These are phyloP conservation scores for Macrophya alboannulata DNA, from an alignment of 2,888 invertebrate genomes.

Conservation along the genomic window DNA sequence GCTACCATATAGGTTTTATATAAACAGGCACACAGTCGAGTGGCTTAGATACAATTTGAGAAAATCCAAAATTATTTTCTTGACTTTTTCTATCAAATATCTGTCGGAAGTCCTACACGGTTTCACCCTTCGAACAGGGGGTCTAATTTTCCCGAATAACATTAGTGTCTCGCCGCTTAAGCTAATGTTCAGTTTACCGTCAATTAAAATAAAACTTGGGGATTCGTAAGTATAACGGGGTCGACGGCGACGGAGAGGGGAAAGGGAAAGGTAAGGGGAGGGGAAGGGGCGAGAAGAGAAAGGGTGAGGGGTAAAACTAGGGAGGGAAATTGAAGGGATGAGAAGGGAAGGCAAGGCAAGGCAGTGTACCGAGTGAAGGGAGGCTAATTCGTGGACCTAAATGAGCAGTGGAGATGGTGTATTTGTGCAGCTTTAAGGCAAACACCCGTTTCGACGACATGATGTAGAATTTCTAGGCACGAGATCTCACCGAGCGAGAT, in stretches of 20 bases:
- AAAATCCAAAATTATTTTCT: constrained; percentile 42
- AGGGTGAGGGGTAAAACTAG: not conserved
- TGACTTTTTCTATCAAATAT: not conserved
- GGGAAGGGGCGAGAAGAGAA: constrained; percentile 32
- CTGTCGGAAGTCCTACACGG: not conserved
- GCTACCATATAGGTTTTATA: not conserved
- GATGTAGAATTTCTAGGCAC: constrained; percentile 26
- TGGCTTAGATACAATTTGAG: constrained; percentile 7
- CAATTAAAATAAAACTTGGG: constrained; percentile 54
- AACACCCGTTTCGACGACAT: constrained; percentile 43
- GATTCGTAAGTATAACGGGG: constrained; percentile 53
- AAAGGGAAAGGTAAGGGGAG: constrained; percentile 49
- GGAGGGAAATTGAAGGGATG: not conserved
- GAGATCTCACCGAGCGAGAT: constrained; percentile 6
- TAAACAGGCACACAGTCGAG: not conserved
- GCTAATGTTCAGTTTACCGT: constrained; percentile 56
- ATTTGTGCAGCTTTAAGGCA: constrained; percentile 55
- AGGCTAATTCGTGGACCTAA: constrained; percentile 51
- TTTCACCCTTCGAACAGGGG: constrained; percentile 34
- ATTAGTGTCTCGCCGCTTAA: constrained; percentile 54
- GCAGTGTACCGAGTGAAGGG: constrained; percentile 47
- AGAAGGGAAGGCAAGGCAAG: constrained; percentile 29
- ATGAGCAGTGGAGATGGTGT: constrained; percentile 50
- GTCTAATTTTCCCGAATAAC: constrained; percentile 53
- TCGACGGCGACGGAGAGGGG: constrained; percentile 36